These are phyloP conservation scores for Drosophila dunni DNA, from an alignment of 1,140 invertebrate species.

Conservation along the genomic window DNA sequence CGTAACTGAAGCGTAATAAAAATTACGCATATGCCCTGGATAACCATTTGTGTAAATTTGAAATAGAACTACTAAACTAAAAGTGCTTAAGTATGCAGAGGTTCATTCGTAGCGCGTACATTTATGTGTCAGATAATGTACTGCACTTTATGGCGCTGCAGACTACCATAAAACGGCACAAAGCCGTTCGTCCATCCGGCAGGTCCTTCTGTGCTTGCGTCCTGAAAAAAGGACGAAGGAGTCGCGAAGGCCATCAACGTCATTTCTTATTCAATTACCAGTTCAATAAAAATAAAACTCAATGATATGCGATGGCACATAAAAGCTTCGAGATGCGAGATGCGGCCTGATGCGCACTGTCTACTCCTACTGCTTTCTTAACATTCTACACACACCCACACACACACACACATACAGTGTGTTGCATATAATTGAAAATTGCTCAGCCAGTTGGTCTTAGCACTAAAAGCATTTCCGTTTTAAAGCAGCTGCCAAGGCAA, in stretches of 20 bases:
- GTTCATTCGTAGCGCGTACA: slow-evolving; percentile 37
- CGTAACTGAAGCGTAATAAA: slow-evolving; percentile 39
- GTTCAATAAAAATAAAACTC: slow-evolving; percentile 80
- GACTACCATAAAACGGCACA: slow-evolving; percentile 63
- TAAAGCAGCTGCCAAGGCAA: slow-evolving; percentile 40
- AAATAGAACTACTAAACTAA: slow-evolving; percentile 18
- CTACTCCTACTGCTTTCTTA: neutral
- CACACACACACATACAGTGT: slow-evolving; percentile 4
- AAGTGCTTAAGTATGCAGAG: slow-evolving; percentile 24
- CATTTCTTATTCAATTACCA: slow-evolving; percentile 79
- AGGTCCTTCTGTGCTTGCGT: neutral
- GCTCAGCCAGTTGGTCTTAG: slow-evolving; percentile 25
- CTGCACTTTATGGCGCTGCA: slow-evolving; percentile 57
- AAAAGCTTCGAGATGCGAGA: slow-evolving; percentile 55
- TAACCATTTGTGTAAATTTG: slow-evolving; percentile 64
- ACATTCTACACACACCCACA: no score
- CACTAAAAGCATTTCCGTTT: slow-evolving; percentile 49
- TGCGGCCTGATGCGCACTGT: neutral
- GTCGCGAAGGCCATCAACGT: slow-evolving; percentile 63
- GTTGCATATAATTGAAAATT: slow-evolving; percentile 56
- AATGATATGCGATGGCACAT: slow-evolving; percentile 70
- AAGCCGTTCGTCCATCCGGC: slow-evolving; percentile 27
- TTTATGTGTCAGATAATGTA: slow-evolving; percentile 67
- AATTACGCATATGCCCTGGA: slow-evolving; percentile 62
- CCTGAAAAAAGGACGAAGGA: slow-evolving; percentile 15